phyloP scores from a whole-genome alignment of 2,113 vertebrate genomes.

The Procavia capensis region DNA sequence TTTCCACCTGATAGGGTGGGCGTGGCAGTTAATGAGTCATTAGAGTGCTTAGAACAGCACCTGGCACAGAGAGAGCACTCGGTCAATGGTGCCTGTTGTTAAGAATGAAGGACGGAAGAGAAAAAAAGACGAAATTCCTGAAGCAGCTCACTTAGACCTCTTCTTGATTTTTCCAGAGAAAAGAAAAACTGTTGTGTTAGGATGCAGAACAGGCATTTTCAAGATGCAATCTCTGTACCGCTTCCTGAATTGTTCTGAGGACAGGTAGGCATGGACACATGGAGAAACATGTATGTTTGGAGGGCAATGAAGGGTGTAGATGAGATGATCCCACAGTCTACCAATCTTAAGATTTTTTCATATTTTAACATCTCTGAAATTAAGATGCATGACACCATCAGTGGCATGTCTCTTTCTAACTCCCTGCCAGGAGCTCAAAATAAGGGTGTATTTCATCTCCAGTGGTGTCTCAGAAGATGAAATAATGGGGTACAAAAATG shows the following conservation, averaged over 20 bases:
- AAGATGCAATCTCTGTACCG: neutral
- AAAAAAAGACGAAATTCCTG: neutral
- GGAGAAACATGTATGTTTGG: neutral
- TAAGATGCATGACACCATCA: neutral
- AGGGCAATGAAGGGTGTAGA: neutral
- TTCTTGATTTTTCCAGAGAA: neutral
- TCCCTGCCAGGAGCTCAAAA: neutral
- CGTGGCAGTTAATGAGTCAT: neutral
- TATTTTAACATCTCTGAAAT: conserved; percentile 22
- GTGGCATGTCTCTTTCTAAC: neutral
- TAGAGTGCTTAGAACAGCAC: neutral
- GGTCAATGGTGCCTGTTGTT: neutral
- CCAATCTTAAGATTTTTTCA: neutral
- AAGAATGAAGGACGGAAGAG: neutral
- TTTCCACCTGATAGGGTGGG: neutral
- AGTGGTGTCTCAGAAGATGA: neutral
- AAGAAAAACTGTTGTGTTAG: neutral
- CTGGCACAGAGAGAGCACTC: neutral
- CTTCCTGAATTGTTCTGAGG: neutral
- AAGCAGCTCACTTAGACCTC: neutral
- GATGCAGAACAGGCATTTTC: neutral
- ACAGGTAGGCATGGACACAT: neutral
- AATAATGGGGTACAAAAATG: neutral
- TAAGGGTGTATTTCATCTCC: neutral
- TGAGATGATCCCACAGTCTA: neutral